A percentile compares a stretch with the other conserved stretches of the same genome.
Evolutionary conservation across 2,113 vertebrate species (phyloP).

Genomic region (Prinia subflava): DNA sequence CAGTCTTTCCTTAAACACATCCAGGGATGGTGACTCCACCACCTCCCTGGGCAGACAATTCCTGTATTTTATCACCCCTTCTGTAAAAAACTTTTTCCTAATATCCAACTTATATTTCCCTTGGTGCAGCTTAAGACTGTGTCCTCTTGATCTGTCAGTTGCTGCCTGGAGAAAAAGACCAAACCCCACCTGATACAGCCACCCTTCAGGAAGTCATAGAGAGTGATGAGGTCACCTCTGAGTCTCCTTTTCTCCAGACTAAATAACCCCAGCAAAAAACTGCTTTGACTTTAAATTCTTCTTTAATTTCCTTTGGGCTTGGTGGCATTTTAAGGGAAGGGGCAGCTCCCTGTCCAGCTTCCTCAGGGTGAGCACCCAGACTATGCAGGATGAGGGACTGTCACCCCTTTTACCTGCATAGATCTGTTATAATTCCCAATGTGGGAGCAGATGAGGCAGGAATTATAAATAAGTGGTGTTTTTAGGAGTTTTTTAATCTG

Average conservation of each 20-base stretch:
- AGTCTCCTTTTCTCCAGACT: neutral
- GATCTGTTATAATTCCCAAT: neutral
- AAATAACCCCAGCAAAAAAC: neutral
- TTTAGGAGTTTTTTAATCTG: neutral
- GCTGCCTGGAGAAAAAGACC: neutral
- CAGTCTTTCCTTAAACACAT: too few species aligned
- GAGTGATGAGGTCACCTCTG: neutral
- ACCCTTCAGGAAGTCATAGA: neutral
- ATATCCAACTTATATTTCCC: too few species aligned
- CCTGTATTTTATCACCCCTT: too few species aligned
- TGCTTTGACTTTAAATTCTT: neutral
- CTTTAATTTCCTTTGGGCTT: neutral
- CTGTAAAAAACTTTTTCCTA: too few species aligned
- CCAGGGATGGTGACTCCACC: too few species aligned
- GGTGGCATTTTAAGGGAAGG: neutral
- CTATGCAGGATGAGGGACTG: neutral
- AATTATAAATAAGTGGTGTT: neutral
- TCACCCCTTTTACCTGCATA: neutral
- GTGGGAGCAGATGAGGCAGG: neutral
- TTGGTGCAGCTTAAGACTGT: too few species aligned
- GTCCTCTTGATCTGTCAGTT: too few species aligned
- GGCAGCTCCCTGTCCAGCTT: neutral
- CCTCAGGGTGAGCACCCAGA: neutral
- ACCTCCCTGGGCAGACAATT: too few species aligned
- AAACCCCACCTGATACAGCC: neutral